Evolutionary conservation across 92 coral and sea anemone species (phyloP), one percentile per base, ranked within the genome.

Genomic region (Porites lobata): DNA sequence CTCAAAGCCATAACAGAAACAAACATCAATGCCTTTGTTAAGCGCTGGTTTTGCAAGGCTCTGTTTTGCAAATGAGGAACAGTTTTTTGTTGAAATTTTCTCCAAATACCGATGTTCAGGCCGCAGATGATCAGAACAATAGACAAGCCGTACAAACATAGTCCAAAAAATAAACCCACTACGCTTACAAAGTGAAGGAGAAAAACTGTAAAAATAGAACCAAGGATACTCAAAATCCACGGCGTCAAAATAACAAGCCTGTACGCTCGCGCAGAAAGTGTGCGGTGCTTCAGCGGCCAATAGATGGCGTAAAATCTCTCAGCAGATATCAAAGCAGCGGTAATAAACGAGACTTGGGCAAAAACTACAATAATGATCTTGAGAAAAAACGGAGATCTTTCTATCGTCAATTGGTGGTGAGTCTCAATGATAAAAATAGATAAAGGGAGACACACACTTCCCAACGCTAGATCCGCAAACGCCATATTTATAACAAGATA

Each of bases 31-130:
- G 70, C 58, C 11, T 29, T 77, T 43, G 81, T 61, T 19, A 59
- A 32, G 8, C 81, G 81, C 11, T 32, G 19, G 81, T 61, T 77
- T 77, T 58, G 70, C 10, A 14, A 38, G 18, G 29, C 70, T 38
- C 82, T 38, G 82, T 61, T 61, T 18, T 38, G 82, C 29, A 38
- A 38, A 15, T 61, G 82, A 1, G 52, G 47, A 9, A 61, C 9
- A 7, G 56, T 58, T 43, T 29, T 18, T 3, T 17, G 24, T 29
- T 78, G 70, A 78, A 78, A 78, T 9, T n/a, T 38, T 78, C 82
- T 61, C 82, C 82, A 78, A 61, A 78, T 78, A 10, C 15, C 17
- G 18, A 78, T 43, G 82, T 78, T 63, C 32, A 68, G 62, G 8
- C 71, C 56, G 29, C 82, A 61, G 9, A 61, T 20, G 4, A 18